Evolutionary conservation across 1,140 invertebrate species (phyloP).

Genomic region (Araneus ventricosus): DNA sequence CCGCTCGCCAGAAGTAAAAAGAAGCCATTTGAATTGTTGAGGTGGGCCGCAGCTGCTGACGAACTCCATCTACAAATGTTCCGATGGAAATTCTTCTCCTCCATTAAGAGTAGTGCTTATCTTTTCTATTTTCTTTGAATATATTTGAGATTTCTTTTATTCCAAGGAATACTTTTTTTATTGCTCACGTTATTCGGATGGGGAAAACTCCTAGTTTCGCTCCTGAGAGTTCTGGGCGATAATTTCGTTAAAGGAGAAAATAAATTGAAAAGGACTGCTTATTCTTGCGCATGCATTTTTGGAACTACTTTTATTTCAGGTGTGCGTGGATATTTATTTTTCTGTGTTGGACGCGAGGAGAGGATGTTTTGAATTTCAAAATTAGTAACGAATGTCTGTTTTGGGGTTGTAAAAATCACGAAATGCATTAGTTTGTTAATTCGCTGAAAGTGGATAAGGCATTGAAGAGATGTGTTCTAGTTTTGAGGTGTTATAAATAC

Average conservation of each 20-base stretch:
- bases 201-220: neutral
- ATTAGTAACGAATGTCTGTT: constrained; percentile 25
- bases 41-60: constrained; percentile 54
- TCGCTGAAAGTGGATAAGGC: neutral
- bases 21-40: constrained; percentile 49
- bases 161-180: constrained; percentile 4
- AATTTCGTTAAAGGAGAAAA: constrained; percentile 37
- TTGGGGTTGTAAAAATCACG: neutral
- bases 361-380: constrained; percentile 15
- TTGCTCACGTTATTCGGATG: neutral
- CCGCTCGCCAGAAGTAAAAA: neutral
- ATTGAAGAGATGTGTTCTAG: neutral
- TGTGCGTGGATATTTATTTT: neutral
- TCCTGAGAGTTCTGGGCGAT: neutral
- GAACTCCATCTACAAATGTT: constrained; percentile 64
- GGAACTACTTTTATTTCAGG: neutral
- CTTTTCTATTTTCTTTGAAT: constrained; percentile 52
- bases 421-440: neutral
- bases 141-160: constrained; percentile 49
- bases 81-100: constrained; percentile 40
- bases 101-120: constrained; percentile 36
- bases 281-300: constrained; percentile 5
- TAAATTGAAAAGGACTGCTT: constrained; percentile 30
- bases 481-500: neutral
- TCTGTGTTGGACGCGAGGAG: neutral